These are phyloP conservation scores for Brachyptera putata DNA, from an alignment of 2,888 invertebrate genomes.

Conservation along the genomic window DNA sequence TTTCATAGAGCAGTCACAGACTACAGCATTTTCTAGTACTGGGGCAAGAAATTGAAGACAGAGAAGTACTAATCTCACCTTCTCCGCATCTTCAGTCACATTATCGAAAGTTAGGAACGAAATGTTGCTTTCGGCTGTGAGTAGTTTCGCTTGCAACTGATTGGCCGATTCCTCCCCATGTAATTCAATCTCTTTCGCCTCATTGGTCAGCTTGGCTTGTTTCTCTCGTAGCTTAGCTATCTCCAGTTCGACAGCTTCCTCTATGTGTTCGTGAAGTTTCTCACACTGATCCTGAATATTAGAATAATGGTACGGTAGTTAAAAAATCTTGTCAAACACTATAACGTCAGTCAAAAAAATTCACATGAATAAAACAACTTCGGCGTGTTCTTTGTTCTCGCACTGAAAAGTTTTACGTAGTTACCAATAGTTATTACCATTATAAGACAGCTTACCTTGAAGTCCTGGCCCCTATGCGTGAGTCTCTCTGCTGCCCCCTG, in stretches of 20 bases:
- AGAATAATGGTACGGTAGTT: no score
- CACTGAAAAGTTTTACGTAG: no score
- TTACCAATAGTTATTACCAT: no score
- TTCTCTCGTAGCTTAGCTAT: slow-evolving; percentile 49
- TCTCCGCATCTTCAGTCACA: slow-evolving; percentile 44
- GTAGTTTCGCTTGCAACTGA: slow-evolving; percentile 48
- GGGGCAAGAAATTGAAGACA: no score
- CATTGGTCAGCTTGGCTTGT: slow-evolving; percentile 47
- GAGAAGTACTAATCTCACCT: no score
- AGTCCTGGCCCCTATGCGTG: slow-evolving; percentile 54
- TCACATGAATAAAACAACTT: no score
- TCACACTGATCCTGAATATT: slow-evolving; percentile 52
- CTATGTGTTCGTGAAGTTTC: slow-evolving; percentile 52
- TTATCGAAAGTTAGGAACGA: slow-evolving; percentile 42
- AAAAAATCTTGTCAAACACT: no score
- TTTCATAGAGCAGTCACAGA: no score
- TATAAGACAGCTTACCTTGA: slow-evolving; percentile 47
- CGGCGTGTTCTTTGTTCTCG: no score
- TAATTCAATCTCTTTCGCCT: slow-evolving; percentile 47
- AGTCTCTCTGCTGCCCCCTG: slow-evolving; percentile 51
- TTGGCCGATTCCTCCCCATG: slow-evolving; percentile 48
- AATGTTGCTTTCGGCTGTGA: slow-evolving; percentile 48
- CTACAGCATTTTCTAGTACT: no score
- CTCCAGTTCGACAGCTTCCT: slow-evolving; percentile 50
- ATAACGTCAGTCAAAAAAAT: no score